A percentile compares a stretch with the other conserved stretches of the same genome.
Conservation (phyloP, 2,888 invertebrate genomes). For the Gordius sp. region DNA sequence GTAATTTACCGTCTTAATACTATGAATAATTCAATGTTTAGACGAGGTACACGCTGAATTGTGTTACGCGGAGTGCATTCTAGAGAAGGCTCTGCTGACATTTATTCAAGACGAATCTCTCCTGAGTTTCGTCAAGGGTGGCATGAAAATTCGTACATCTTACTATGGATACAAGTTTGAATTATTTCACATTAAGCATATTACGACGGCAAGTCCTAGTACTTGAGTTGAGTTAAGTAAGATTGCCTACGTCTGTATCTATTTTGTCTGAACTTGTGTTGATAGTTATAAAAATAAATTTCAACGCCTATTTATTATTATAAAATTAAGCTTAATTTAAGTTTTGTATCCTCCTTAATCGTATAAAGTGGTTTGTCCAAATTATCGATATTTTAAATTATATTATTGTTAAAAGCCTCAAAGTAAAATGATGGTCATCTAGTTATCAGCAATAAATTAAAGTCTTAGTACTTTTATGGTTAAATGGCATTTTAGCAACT, state of each 20-base stretch:
- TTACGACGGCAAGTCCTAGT: conserved; percentile 1
- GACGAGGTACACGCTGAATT: conserved; percentile 71
- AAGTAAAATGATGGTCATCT: too few species aligned
- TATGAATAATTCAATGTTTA: conserved; percentile 21
- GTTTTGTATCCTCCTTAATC: too few species aligned
- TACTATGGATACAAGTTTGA: conserved; percentile 66
- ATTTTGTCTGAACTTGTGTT: conserved; percentile 15
- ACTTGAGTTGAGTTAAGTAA: neutral
- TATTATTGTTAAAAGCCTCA: too few species aligned
- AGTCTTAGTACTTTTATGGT: too few species aligned
- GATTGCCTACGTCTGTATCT: conserved; percentile 14
- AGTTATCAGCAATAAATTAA: too few species aligned
- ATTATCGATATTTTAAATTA: too few species aligned
- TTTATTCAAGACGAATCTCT: conserved; percentile 81
- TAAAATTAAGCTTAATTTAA: too few species aligned
- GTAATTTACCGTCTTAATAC: neutral
- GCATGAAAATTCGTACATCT: conserved; percentile 64
- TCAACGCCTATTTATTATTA: neutral
- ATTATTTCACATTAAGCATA: conserved; percentile 11
- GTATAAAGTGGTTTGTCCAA: too few species aligned
- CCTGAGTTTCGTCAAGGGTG: conserved; percentile 65
- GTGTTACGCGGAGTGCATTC: conserved; percentile 65
- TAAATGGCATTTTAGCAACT: too few species aligned
- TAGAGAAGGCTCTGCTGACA: conserved; percentile 60
- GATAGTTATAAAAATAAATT: neutral